Evolutionary conservation across 1,140 invertebrate genomes (phyloP), one percentile per base, ranked within the genome.

Genomic region (Trissolcus basalis): DNA sequence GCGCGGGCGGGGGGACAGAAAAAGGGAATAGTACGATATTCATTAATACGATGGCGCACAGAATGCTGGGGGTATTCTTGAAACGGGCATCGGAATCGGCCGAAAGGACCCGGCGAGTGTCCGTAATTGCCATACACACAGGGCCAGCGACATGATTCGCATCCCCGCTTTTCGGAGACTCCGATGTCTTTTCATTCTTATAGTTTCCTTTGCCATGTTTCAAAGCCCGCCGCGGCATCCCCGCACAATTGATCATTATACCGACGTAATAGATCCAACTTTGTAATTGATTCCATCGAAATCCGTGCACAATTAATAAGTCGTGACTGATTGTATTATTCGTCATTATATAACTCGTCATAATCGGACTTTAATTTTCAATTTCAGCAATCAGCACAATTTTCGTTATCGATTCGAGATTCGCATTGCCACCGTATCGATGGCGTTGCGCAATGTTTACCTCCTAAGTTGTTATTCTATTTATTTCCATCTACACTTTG

Each of bases 41-140:
- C 82, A 80, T 83, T 83, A 83, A 82, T 82, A 77, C 60, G 35
- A 56, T 55, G 49, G 58, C 67, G 36, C 56, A 45, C 36, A 60
- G 69, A 56, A 78, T 81, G 81, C 81, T 83, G 82, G 82, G 83
- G 81, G 82, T 84, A 79, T 64, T 70, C 76, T 77, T 72, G n/a
- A 65, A 71, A 75, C 71, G 47, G 65, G 49, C 60, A 50, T n/a
- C n/a, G n/a, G 72, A 76, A 69, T 63, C 59, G 36, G 32, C 41
- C 44, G 43, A 63, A 71, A 67, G 74, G 48, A 51, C 32, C 68
- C 67, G 36, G 36, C 9, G 53, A 69, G 47, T 68, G 58, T 69
- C 72, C 58, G 43, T 77, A 77, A 77, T 77, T 77, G 67, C 55
- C 59, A 44, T 69, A 50, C 56, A 49, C 55, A 55, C n/a, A n/a